These are phyloP conservation scores for Lasioglossum baleicum DNA, from an alignment of 1,140 invertebrate genomes.

Conservation along the genomic window DNA sequence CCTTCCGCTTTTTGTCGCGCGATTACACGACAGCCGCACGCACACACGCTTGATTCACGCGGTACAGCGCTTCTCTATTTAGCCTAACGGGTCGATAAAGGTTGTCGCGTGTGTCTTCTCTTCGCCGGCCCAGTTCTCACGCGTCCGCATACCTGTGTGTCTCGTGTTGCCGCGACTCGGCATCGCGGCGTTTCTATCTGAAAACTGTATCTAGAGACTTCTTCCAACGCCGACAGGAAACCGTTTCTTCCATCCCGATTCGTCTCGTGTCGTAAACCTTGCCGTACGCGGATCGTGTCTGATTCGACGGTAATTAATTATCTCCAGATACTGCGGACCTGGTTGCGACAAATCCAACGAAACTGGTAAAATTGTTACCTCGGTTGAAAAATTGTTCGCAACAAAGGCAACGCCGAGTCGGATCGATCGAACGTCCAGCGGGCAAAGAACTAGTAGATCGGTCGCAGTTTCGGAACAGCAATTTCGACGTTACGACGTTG, in stretches of 20 bases:
- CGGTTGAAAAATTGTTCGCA: slow-evolving; percentile 22
- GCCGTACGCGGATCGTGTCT: no score
- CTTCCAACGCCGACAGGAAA: slow-evolving; percentile 2
- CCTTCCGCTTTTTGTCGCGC: not conserved
- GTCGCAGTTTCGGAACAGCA: slow-evolving; percentile 16
- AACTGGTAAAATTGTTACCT: no score
- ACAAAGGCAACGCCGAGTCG: slow-evolving; percentile 24
- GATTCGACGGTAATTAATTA: no score
- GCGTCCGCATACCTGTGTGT: slow-evolving; percentile 16
- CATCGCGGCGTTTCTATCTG: slow-evolving; percentile 36
- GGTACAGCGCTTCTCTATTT: slow-evolving; percentile 34
- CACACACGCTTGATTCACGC: not conserved
- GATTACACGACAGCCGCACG: not conserved
- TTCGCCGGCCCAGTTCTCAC: slow-evolving; percentile 57
- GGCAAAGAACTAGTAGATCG: not conserved
- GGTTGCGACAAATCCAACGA: no score
- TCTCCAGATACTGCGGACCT: no score
- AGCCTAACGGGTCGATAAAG: slow-evolving; percentile 55
- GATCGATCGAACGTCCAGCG: not conserved
- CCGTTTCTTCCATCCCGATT: not conserved
- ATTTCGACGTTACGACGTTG: no score
- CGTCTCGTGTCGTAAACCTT: not conserved
- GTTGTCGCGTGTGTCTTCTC: slow-evolving; percentile 52
- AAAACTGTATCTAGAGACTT: slow-evolving; percentile 52
- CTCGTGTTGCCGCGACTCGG: no score